phyloP scores from a whole-genome alignment of 2,113 vertebrate species.

The Macaca fascicularis region T2T-MFA8v1.1 NC_088393.1:39048501-39049000 shows the following conservation, averaged over 20 bases:
- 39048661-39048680: neutral
- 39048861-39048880: neutral
- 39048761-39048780: too few species aligned
- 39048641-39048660: fast-evolving
- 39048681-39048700: neutral
- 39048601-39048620: neutral
- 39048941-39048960: too few species aligned
- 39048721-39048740: neutral
- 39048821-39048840: too few species aligned
- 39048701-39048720: fast-evolving
- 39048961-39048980: too few species aligned
- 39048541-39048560: neutral
- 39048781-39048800: neutral
- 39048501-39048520: neutral
- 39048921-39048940: too few species aligned
- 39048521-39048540: fast-evolving
- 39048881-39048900: too few species aligned
- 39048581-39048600: neutral
- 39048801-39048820: neutral
- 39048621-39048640: neutral
- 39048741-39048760: neutral
- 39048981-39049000: too few species aligned
- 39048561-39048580: neutral
- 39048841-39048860: neutral
- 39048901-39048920: too few species aligned